Evolutionary conservation across 2,888 invertebrate genomes (phyloP), one percentile per base, ranked within the genome.

Genomic region (Drosophila dives): DNA sequence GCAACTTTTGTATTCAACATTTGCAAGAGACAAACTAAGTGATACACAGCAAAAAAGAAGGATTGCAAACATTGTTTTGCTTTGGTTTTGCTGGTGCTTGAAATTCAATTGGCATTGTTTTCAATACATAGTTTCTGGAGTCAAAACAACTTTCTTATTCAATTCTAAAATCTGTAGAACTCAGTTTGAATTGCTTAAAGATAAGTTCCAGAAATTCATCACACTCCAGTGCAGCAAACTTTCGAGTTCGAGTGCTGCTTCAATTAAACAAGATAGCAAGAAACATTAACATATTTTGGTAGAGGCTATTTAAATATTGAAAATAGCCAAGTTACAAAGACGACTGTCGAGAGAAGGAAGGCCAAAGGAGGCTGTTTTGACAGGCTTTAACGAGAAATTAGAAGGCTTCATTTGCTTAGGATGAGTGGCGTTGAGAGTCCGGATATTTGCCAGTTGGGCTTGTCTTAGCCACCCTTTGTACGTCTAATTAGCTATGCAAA

Each of bases 401-500:
- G 61, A 58, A 33, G 50, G 48, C 73, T 61, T 49, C 69, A 56
- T 76, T 74, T 70, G 75, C 66, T 75, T 72, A 60, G 76, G 62
- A 68, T 49, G 51, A 50, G 34, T 26, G 20, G 36, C 32, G 15
- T 15, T 1, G 11, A 38, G 3, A 50, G 48, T 64, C 50, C 66
- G 72, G 72, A 78, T 66, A 66, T 63, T 69, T 78, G 48, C 54
- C 45, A 63, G 34, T 45, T 66, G 62, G 65, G 53, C 56, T 62
- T 58, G 40, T 34, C 69, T 58, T 26, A 26, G 62, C 72, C 62
- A 49, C 36, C 51, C 61, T 59, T 70, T 58, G 73, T 56, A 70
- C 64, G 71, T 75, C 72, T 86, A 86, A 86, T 86, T 86, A 88
- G 86, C 80, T 86, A 87, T 88, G 86, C 88, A 83, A 84, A 86